Conservation (phyloP, 53 echinoderm and acorn worm genomes). For the Arbacia lixula region DNA sequence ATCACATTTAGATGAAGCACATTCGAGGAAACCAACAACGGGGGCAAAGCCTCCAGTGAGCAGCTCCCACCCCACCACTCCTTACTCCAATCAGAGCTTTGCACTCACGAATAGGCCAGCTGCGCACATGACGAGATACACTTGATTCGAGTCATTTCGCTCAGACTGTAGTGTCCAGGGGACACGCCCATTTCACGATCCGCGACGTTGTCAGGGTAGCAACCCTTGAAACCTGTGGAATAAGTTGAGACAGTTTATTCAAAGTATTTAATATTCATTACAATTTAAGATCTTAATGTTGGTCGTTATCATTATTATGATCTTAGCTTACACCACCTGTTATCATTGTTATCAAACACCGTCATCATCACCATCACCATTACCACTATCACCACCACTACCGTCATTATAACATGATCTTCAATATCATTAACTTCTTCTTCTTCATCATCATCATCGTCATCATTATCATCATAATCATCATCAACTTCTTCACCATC, state of each 20-base stretch:
- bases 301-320: background rate
- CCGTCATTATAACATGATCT: background rate
- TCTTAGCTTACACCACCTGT: background rate
- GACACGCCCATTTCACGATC: constrained; percentile 70
- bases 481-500: background rate
- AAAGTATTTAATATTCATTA: background rate
- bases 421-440: constrained; percentile 1
- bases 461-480: background rate
- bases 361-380: background rate
- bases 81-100: too few species aligned
- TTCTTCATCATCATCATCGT: constrained; percentile 4
- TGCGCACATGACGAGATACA: constrained; percentile 75
- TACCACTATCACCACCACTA: background rate
- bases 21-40: too few species aligned
- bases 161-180: constrained; percentile 53
- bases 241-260: background rate
- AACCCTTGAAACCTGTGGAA: constrained; percentile 76
- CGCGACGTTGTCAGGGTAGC: constrained; percentile 71
- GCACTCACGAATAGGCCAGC: constrained; percentile 72
- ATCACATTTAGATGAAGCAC: too few species aligned
- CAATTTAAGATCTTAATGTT: background rate
- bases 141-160: constrained; percentile 60
- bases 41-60: too few species aligned
- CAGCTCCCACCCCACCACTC: too few species aligned
- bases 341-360: background rate